Base-by-base conservation (phyloP, 2,797 vertebrate species). In the Smutsia temminckii region DNA sequence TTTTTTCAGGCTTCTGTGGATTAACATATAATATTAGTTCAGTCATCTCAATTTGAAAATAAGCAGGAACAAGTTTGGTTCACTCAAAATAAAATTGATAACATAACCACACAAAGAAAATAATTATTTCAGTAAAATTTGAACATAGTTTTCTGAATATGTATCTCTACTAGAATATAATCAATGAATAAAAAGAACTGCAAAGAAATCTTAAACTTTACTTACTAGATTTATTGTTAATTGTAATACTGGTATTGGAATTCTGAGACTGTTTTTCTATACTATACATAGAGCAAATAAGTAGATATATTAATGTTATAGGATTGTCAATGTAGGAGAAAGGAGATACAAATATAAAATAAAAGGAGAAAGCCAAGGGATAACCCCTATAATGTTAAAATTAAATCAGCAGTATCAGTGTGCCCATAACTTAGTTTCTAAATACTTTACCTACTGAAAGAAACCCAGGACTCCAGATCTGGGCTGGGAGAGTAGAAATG, bases 1-100 rank as follows among this genome's bases (percentile, higher is more conserved):
- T 95, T 89, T 90, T 46, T 94, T 94, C 72, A 93, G 57, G 25
- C 51, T 88, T 95, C 96, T 95, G 79, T 95, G 75, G 40, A 51
- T 94, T 95, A 89, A 97, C 94, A 92, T 69, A 46, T 75, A 89
- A 34, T 55, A 74, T 85, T 93, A 96, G 46, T 94, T 79, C 57
- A 96, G n/a, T 80, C 94, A 5, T 80, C 40, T 89, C 59, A 87
- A 63, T 46, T 77, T 95, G 51, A 92, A 96, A 95, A 53, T 20
- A 85, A 80, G 68, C 18, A 87, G 55, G 72, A 91, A 74, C 18
- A 92, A 86, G 23, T 63, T 8, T 85, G 29, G 5, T 7, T 94
- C 83, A 32, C 23, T 89, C 85, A 90, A 32, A 69, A 68, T 81
- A 77, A 93, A 86, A 72, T 42, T 63, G 59, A 80, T 89, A 89